phyloP scores from a whole-genome alignment of 2,113 vertebrate genomes.

The Rana temporaria region DNA sequence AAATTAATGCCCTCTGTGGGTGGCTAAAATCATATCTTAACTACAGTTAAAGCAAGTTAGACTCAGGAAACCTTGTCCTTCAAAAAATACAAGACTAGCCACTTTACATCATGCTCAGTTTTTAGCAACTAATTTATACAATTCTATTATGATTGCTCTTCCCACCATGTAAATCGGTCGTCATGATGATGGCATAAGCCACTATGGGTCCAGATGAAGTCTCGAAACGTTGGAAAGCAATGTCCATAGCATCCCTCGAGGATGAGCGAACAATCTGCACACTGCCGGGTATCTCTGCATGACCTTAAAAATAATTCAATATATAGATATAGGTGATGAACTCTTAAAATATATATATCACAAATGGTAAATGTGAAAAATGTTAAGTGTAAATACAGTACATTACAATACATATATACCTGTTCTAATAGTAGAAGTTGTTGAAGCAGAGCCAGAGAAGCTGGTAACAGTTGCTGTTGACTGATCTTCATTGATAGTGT shows the following conservation, averaged over 20 bases:
- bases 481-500: slow-evolving; percentile 12
- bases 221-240: slow-evolving; percentile 70
- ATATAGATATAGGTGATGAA: no score
- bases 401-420: no score
- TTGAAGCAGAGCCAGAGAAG: neutral
- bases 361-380: no score
- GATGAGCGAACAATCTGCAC: slow-evolving; percentile 46
- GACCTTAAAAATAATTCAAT: neutral
- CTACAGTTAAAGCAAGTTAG: no score
- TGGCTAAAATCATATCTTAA: no score
- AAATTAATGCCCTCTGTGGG: no score
- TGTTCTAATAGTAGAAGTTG: neutral
- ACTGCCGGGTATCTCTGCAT: neutral
- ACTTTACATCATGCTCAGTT: no score
- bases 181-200: slow-evolving; percentile 81
- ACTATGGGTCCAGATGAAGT: slow-evolving; percentile 73
- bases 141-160: neutral
- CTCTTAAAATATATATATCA: no score
- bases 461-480: neutral
- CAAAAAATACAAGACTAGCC: no score
- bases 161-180: slow-evolving; percentile 65
- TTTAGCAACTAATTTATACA: no score
- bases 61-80: no score
- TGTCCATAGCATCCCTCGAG: slow-evolving; percentile 67
- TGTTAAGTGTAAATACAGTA: no score